Conservation (phyloP, 2,797 vertebrate species). For the Psittacula derbiana region DNA sequence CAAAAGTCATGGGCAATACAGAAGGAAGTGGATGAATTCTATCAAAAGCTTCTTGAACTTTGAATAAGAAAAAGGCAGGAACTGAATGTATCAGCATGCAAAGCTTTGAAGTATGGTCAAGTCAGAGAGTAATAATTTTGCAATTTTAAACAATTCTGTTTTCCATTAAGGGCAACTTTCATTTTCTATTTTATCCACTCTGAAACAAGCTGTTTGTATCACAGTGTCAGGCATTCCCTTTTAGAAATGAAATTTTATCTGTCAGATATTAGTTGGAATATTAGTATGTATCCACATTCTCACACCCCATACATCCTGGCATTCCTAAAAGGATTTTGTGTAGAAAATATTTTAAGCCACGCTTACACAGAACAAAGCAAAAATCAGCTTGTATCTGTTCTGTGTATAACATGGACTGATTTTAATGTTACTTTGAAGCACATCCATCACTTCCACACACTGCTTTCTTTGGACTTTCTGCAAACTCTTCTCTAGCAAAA, state of each 20-base stretch:
- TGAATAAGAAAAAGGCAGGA: constrained; percentile 17
- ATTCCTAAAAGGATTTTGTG: background rate
- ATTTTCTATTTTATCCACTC: background rate
- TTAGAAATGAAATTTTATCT: background rate
- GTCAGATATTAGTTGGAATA: background rate
- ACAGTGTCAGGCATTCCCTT: background rate
- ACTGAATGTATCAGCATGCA: background rate
- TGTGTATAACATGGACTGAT: background rate
- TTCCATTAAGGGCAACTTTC: background rate
- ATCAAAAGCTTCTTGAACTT: background rate
- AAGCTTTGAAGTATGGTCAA: background rate
- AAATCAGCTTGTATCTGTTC: background rate
- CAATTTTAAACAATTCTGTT: background rate
- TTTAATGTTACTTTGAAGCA: background rate
- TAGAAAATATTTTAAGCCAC: background rate
- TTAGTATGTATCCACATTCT: background rate
- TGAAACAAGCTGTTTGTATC: background rate
- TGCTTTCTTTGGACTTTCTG: background rate
- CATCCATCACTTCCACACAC: background rate
- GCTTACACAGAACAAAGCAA: background rate
- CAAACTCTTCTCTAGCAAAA: background rate
- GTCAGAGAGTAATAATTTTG: background rate
- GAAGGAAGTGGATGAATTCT: background rate
- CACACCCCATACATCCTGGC: background rate
- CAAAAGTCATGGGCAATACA: background rate